These are phyloP conservation scores for Aplodontia rufa DNA, from an alignment of 2,113 vertebrate genomes.

Conservation along the genomic window DNA sequence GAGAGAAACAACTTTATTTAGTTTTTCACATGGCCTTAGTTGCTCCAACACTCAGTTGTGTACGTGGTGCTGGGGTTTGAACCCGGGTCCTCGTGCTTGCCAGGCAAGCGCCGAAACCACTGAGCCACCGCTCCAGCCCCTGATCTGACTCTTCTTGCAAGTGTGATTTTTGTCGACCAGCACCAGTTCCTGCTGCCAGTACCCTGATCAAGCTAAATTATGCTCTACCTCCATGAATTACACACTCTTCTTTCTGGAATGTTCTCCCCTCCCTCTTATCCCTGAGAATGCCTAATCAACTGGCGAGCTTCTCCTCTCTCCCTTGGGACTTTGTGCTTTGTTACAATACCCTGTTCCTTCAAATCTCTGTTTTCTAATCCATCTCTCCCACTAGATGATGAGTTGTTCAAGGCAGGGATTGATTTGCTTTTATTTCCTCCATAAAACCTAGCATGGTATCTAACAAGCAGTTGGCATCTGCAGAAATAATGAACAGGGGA, in stretches of 20 bases:
- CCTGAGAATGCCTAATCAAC: background rate
- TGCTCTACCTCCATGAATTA: background rate
- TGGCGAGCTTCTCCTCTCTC: background rate
- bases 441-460: background rate
- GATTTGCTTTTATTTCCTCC: background rate
- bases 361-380: background rate
- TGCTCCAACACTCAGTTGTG: too few relatives aligned
- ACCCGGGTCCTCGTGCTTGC: too few relatives aligned
- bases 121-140: too few relatives aligned
- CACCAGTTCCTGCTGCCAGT: background rate
- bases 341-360: background rate
- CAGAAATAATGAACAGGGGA: slow-evolving; percentile 8
- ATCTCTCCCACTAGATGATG: background rate
- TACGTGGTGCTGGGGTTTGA: too few relatives aligned
- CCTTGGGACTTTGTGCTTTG: background rate
- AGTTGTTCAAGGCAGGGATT: background rate
- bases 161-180: background rate
- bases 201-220: background rate
- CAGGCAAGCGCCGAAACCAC: too few relatives aligned
- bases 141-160: background rate
- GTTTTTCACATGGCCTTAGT: too few relatives aligned
- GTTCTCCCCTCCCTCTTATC: background rate
- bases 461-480: background rate
- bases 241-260: background rate
- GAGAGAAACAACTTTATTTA: too few relatives aligned